phyloP scores from a whole-genome alignment of 2,888 invertebrate genomes.

The Phaonia tiefii region DNA sequence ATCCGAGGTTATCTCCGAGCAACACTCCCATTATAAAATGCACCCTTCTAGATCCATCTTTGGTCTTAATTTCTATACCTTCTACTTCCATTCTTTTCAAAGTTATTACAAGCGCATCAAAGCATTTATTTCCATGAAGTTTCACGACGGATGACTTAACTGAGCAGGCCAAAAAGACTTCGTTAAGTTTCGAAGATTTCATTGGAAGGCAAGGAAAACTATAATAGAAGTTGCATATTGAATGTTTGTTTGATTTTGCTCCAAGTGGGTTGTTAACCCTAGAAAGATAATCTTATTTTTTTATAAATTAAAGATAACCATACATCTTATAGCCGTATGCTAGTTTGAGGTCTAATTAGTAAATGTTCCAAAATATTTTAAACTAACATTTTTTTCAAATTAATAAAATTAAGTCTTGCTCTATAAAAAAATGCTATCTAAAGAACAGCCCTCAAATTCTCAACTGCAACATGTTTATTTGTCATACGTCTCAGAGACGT shows the following conservation, averaged over 20 bases:
- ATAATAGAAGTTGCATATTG: background rate
- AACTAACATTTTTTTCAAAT: no score
- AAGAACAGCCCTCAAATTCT: no score
- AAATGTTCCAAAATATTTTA: no score
- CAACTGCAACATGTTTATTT: no score
- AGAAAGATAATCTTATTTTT: no score
- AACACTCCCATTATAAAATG: constrained; percentile 11
- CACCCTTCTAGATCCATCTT: background rate
- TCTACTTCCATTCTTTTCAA: background rate
- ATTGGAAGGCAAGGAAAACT: background rate
- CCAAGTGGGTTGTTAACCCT: background rate
- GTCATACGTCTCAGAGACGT: no score
- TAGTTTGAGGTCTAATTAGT: no score
- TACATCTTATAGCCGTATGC: no score
- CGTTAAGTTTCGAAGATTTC: background rate
- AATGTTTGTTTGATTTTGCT: background rate
- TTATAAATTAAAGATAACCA: no score
- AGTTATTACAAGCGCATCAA: background rate
- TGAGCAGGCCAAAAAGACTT: background rate
- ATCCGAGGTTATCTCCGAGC: constrained; percentile 8
- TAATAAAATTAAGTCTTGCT: no score
- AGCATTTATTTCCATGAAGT: constrained; percentile 5
- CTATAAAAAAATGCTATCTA: no score
- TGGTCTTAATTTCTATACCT: constrained; percentile 1
- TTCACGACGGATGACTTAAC: background rate